Percentiles rank a stretch among this genome's conserved stretches.
Conservation (phyloP, 2,888 invertebrate species). For the Trachelus iudaicus region DNA sequence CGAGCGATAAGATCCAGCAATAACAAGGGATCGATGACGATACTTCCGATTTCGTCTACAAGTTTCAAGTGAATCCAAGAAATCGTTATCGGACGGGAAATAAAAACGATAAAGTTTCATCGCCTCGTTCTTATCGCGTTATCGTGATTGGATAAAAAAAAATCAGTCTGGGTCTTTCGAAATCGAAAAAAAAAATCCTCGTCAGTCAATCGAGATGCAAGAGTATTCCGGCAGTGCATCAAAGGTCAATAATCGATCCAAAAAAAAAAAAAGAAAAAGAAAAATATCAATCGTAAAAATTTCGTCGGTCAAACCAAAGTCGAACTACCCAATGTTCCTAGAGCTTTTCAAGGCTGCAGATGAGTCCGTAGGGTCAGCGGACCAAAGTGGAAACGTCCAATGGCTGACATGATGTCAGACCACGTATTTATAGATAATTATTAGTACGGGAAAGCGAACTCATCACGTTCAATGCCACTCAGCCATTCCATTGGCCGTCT, state of each 20-base stretch:
- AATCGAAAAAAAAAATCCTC: no score
- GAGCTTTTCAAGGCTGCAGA: neutral
- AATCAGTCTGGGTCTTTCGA: no score
- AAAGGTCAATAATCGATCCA: no score
- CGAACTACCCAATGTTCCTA: no score
- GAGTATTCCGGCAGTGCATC: no score
- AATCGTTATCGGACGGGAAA: neutral
- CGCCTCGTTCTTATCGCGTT: no score
- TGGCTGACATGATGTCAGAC: neutral
- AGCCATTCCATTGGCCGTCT: constrained; percentile 26
- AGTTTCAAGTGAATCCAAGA: neutral
- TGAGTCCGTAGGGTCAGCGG: neutral
- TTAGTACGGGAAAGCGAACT: constrained; percentile 28
- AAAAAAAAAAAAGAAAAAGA: no score
- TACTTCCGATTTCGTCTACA: neutral
- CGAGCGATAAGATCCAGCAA: constrained; percentile 2
- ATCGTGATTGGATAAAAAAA: no score
- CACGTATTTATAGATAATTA: constrained; percentile 38
- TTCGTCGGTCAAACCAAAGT: no score
- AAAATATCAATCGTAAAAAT: no score
- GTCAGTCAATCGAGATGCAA: no score
- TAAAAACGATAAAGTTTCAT: neutral
- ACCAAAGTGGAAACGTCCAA: neutral
- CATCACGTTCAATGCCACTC: constrained; percentile 33
- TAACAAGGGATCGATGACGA: neutral